These are phyloP conservation scores for Automeris io DNA, from an alignment of 2,888 invertebrate species.

Conservation along the genomic window DNA sequence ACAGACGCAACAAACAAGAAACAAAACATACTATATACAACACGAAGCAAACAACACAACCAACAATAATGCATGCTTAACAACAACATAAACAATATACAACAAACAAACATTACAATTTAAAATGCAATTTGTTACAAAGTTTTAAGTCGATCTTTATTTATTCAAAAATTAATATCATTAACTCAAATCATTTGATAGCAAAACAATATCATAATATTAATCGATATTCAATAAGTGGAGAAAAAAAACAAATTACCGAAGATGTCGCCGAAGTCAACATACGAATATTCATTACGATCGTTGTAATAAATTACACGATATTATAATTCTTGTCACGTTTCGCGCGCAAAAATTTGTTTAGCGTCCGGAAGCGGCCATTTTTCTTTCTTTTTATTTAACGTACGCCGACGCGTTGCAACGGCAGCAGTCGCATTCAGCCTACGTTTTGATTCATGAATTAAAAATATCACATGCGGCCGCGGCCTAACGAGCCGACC, in stretches of 20 bases:
- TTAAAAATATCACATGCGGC: conserved; percentile 52
- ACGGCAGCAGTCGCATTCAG: conserved; percentile 29
- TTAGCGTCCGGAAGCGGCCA: conserved; percentile 48
- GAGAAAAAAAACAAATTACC: background rate
- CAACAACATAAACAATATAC: too few relatives aligned
- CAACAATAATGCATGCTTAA: too few relatives aligned
- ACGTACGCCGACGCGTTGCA: conserved; percentile 28
- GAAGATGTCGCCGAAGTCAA: background rate
- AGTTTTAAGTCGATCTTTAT: too few relatives aligned
- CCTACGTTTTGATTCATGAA: conserved; percentile 49
- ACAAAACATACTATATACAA: too few relatives aligned
- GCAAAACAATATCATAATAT: too few relatives aligned
- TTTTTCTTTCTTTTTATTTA: conserved; percentile 27
- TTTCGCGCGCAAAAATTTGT: conserved; percentile 43
- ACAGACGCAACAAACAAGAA: too few relatives aligned
- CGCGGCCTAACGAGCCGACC: background rate
- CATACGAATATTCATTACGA: background rate
- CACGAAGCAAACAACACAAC: too few relatives aligned
- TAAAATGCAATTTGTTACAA: too few relatives aligned
- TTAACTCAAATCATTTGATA: too few relatives aligned
- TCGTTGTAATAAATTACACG: background rate
- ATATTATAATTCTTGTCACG: conserved; percentile 33
- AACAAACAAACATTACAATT: too few relatives aligned
- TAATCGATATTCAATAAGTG: too few relatives aligned
- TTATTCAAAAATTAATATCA: too few relatives aligned